These are phyloP conservation scores for Amiota mariae DNA, from an alignment of 2,888 invertebrate genomes.

Conservation along the genomic window DNA sequence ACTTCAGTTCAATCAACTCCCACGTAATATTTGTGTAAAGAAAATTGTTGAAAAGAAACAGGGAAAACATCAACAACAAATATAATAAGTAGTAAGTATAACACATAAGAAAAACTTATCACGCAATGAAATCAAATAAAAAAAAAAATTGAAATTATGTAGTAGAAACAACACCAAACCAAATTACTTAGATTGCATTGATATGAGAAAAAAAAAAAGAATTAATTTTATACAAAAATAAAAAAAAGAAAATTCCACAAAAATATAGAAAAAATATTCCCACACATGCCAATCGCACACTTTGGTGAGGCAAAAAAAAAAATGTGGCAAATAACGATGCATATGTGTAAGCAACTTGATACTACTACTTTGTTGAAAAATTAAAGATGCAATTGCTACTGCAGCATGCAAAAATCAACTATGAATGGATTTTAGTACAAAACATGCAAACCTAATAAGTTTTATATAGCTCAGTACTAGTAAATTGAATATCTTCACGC, in stretches of 20 bases:
- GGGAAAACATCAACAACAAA: neutral
- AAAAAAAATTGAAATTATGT: neutral
- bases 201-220: neutral
- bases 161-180: neutral
- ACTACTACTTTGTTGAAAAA: too few species aligned
- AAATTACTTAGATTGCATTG: neutral
- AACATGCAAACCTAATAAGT: slow-evolving; percentile 20
- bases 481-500: neutral
- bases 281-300: slow-evolving; percentile 56
- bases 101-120: neutral
- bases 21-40: slow-evolving; percentile 7
- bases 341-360: neutral
- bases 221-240: neutral
- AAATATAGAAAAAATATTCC: slow-evolving; percentile 47
- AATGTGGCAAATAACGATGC: slow-evolving; percentile 5
- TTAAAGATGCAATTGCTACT: too few species aligned
- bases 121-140: neutral
- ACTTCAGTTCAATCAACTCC: neutral
- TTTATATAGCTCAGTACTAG: neutral
- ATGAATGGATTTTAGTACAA: neutral
- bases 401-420: neutral
- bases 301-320: slow-evolving; percentile 31
- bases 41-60: neutral
- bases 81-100: neutral
- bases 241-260: slow-evolving; percentile 1